A percentile compares a stretch with the other conserved stretches of the same genome.
phyloP scores from a whole-genome alignment of 1,140 invertebrate species.

The Neuroterus valhalla region DNA sequence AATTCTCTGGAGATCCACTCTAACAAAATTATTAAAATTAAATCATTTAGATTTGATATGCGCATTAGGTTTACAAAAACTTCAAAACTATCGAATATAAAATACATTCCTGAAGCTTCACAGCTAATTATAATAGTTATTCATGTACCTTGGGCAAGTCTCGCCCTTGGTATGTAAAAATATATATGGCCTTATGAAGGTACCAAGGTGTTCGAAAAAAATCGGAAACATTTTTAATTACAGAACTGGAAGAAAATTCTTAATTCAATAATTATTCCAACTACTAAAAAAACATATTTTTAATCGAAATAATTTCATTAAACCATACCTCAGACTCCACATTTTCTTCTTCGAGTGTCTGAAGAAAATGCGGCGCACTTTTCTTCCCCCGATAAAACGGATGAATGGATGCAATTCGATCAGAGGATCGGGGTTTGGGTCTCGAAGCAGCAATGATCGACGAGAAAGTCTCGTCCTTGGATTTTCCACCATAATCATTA shows the following conservation, averaged over 20 bases:
- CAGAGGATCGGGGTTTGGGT: background rate
- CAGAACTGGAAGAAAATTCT: background rate
- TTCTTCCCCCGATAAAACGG: constrained; percentile 40
- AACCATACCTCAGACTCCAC: background rate
- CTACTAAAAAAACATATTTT: no score
- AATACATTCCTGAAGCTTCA: background rate
- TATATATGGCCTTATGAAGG: no score
- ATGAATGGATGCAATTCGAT: constrained; percentile 42
- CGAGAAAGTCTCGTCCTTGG: background rate
- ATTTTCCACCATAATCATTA: constrained; percentile 4
- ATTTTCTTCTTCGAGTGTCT: background rate
- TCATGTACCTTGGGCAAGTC: no score
- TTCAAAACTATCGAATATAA: no score
- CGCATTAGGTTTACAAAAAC: no score
- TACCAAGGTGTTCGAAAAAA: no score
- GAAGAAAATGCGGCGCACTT: background rate
- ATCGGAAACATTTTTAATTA: background rate
- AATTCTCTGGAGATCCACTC: background rate
- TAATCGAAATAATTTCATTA: no score
- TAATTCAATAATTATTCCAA: background rate
- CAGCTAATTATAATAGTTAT: no score
- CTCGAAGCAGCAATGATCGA: background rate
- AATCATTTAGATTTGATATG: background rate
- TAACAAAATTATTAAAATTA: background rate
- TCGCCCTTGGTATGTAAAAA: no score